Conservation (phyloP, 53 echinoderm and acorn worm genomes). For the Antedon mediterranea region DNA sequence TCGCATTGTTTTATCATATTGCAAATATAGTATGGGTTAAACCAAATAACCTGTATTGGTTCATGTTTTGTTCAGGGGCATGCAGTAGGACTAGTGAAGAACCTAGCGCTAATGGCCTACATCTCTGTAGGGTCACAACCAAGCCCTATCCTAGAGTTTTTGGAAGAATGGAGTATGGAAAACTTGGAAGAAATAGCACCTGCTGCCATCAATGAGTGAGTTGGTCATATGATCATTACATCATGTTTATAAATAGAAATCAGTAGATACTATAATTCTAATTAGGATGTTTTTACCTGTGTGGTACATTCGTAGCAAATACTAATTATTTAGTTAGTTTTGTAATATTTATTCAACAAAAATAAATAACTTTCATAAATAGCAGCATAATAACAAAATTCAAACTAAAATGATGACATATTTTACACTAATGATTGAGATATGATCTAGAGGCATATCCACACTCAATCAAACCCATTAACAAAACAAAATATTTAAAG, state of each 20-base stretch:
- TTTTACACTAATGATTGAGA: too few relatives aligned
- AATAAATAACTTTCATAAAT: too few relatives aligned
- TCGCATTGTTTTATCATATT: too few relatives aligned
- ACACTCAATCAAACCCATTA: not conserved
- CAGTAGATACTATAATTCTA: too few relatives aligned
- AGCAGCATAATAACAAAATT: too few relatives aligned
- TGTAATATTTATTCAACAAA: too few relatives aligned
- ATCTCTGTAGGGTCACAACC: conserved; percentile 95
- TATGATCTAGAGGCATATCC: not conserved
- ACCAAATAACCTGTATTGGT: not conserved
- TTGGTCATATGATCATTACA: not conserved
- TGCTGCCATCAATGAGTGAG: conserved; percentile 90
- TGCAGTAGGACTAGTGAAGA: conserved; percentile 98
- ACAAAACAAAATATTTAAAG: not conserved
- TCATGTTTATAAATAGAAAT: not conserved
- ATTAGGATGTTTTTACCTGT: too few relatives aligned
- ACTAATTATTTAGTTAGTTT: too few relatives aligned
- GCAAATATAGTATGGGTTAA: not conserved
- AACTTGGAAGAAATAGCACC: conserved; percentile 96
- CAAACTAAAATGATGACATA: too few relatives aligned
- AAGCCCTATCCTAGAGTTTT: conserved; percentile 91
- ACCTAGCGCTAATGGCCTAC: conserved; percentile 95
- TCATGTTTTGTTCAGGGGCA: conserved; percentile 58
- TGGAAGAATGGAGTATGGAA: conserved; percentile 99
- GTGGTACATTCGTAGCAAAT: too few relatives aligned